Evolutionary conservation across 2,888 invertebrate species (phyloP), one percentile per base, ranked within the genome.

Genomic region (Eueremaeus valkanovi): DNA sequence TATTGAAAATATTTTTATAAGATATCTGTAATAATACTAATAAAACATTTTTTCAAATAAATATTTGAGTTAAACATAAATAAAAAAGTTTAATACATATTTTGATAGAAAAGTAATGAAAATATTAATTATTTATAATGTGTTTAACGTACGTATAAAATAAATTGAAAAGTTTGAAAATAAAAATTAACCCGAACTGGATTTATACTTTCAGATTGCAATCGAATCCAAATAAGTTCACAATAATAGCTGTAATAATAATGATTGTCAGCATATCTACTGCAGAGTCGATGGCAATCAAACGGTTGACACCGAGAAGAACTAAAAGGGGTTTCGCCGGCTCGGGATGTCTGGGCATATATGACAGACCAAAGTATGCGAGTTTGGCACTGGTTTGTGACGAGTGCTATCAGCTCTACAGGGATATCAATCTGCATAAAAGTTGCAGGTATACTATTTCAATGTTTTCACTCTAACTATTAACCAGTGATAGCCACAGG

Each of bases 341-440:
- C 0, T 68, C 79, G 1, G 78, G 78, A 1, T 79, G 79, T 61
- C 73, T 79, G 74, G 79, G 79, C 13, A 75, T 73, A 0, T 78
- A 77, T 75, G 79, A 79, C 68, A 77, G 77, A 16, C 66, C 77
- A 3, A 79, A 78, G 72, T 79, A 79, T 61, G 78, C 79, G 5
- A 75, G 78, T 6, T 73, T 79, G 24, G 78, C 78, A 33, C 72
- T 78, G 11, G 51, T 79, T 8, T 79, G 79, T 68, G 79, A 79
- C 24, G 79, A 79, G 72, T 79, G 77, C 18, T 79, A 79, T 42
- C 77, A 79, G 21, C 40, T 79, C 13, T 79, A 77, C 58, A 76
- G 78, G 21, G 78, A 78, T 51, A 70, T 77, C 0, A 77, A 76
- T 36, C 72, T 79, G 1, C 78, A 78, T 55, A 75, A 72, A 8